Evolutionary conservation across 2,888 invertebrate genomes (phyloP).

Genomic region (Parnassius mnemosyne): DNA sequence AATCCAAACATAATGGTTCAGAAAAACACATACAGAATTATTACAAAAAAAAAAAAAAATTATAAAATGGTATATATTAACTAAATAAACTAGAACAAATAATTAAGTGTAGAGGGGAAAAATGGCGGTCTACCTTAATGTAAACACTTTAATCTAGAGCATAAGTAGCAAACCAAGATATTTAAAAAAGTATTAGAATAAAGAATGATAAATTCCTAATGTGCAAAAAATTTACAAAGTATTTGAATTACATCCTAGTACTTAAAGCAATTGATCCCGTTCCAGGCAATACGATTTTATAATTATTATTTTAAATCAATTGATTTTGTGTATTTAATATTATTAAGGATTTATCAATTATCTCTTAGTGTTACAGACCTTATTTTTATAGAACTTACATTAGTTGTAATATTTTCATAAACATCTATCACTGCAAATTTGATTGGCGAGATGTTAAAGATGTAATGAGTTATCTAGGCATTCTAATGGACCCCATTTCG

Average conservation of each 20-base stretch:
- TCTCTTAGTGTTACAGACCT: too few relatives aligned
- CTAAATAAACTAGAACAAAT: too few relatives aligned
- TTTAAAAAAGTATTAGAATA: background rate
- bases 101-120: too few relatives aligned
- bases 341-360: background rate
- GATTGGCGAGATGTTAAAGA: conserved; percentile 6
- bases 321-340: conserved; percentile 13
- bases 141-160: too few relatives aligned
- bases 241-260: conserved; percentile 44
- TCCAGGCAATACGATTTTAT: conserved; percentile 64
- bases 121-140: too few relatives aligned
- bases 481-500: conserved; percentile 73
- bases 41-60: too few relatives aligned
- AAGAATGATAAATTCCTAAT: conserved; percentile 2
- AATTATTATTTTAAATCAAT: conserved; percentile 9
- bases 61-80: too few relatives aligned
- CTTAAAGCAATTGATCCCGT: conserved; percentile 77
- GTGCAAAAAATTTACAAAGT: conserved; percentile 20
- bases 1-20: too few relatives aligned
- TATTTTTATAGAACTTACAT: too few relatives aligned
- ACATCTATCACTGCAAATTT: background rate
- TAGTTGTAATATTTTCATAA: background rate
- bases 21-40: too few relatives aligned
- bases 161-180: too few relatives aligned
- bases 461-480: conserved; percentile 45